phyloP scores from a whole-genome alignment of 2,888 invertebrate species.

The Xestia rhomboidea region DNA sequence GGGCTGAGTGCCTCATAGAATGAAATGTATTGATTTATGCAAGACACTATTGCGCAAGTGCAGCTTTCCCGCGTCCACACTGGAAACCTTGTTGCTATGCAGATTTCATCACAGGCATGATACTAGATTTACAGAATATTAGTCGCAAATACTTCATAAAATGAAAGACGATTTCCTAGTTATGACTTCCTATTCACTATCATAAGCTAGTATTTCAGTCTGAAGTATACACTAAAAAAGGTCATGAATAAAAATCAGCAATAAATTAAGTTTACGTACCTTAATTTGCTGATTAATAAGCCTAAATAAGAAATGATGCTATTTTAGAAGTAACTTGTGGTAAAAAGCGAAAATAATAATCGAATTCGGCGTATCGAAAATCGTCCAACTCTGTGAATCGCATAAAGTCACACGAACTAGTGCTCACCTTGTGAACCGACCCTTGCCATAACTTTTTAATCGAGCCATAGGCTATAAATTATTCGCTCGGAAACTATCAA shows the following conservation, averaged over 20 bases:
- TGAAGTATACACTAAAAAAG: background rate
- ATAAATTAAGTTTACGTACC: background rate
- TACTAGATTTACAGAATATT: background rate
- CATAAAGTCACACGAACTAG: background rate
- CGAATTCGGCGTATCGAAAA: background rate
- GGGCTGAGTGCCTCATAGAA: conserved; percentile 7
- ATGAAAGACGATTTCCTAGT: background rate
- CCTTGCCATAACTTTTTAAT: conserved; percentile 23
- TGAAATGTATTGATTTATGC: conserved; percentile 48
- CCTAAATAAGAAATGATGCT: background rate
- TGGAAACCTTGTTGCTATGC: conserved; percentile 7
- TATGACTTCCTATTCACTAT: background rate
- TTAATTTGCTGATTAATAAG: background rate
- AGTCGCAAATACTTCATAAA: background rate
- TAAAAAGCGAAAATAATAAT: background rate
- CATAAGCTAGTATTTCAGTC: background rate
- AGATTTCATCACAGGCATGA: background rate
- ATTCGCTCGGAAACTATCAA: conserved; percentile 23
- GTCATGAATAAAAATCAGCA: too few species aligned
- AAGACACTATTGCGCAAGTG: conserved; percentile 52
- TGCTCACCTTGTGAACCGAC: conserved; percentile 9
- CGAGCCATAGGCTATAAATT: conserved; percentile 29
- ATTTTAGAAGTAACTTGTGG: background rate
- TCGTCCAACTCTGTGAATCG: background rate
- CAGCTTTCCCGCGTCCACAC: conserved; percentile 28